A percentile compares a stretch with the other conserved stretches of the same genome.
phyloP scores from a whole-genome alignment of 2,797 vertebrate species.

The Tapirus indicus region DNA sequence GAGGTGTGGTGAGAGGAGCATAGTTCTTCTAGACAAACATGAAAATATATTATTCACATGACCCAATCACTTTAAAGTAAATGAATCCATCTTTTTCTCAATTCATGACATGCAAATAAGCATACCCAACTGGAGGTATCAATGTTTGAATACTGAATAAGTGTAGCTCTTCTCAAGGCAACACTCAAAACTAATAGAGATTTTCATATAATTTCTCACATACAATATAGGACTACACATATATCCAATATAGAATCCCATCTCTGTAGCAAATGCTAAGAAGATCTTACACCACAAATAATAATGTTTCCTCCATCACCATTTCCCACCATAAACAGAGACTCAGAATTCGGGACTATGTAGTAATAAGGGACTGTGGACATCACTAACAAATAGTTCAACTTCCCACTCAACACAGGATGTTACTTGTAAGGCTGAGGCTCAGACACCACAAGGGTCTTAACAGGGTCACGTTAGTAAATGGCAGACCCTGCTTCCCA shows the following conservation, averaged over 20 bases:
- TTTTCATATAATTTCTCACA: neutral
- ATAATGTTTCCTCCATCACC: neutral
- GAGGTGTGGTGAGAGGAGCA: neutral
- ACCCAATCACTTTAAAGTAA: neutral
- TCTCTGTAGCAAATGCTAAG: neutral
- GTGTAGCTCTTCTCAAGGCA: neutral
- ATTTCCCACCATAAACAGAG: neutral
- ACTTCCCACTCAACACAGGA: neutral
- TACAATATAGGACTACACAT: neutral
- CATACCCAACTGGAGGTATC: neutral
- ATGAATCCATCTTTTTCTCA: conserved; percentile 21
- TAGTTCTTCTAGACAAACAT: neutral
- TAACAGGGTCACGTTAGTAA: neutral
- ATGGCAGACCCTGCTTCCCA: neutral
- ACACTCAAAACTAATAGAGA: neutral
- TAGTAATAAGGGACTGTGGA: neutral
- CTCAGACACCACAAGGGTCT: neutral
- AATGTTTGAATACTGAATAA: neutral
- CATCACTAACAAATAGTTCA: neutral
- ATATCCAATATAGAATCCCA: neutral
- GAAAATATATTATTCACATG: neutral
- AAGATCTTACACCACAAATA: neutral
- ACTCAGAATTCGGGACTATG: neutral
- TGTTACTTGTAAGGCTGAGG: neutral
- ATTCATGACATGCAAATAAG: neutral